Conservation (phyloP, 2,888 invertebrate genomes). For the Chromoteleia sp. region DNA sequence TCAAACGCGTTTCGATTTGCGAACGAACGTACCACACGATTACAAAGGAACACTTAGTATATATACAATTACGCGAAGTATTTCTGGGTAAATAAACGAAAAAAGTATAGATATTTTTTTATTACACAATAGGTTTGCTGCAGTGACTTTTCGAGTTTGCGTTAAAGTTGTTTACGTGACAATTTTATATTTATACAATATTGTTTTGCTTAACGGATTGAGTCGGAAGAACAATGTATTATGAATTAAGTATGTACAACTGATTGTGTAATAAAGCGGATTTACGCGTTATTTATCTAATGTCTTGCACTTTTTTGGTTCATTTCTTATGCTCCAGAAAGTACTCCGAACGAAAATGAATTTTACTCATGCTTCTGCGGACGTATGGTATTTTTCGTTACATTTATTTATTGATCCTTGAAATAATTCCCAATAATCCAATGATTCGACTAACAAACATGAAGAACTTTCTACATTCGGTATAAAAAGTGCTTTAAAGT, state of each 20-base stretch:
- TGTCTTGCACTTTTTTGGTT: background rate
- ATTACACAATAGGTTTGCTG: conserved; percentile 8
- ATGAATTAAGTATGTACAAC: conserved; percentile 13
- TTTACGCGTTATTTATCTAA: background rate
- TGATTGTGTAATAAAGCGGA: conserved; percentile 22
- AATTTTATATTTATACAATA: conserved; percentile 21
- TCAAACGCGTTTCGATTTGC: background rate
- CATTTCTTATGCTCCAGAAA: background rate
- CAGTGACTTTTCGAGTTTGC: background rate
- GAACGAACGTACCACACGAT: background rate
- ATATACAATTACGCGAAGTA: conserved; percentile 25
- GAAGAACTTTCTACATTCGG: conserved; percentile 19
- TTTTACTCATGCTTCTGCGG: background rate
- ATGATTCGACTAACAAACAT: conserved; percentile 1
- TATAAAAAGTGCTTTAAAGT: conserved; percentile 43
- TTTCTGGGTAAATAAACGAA: background rate
- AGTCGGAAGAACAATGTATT: conserved; percentile 23
- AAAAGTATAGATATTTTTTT: background rate
- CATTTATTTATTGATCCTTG: background rate
- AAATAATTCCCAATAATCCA: background rate
- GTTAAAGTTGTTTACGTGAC: background rate
- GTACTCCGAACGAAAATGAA: background rate
- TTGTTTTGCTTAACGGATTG: background rate
- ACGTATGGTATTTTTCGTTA: conserved; percentile 3
- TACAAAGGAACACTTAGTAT: conserved; percentile 31